Evolutionary conservation across 2,797 vertebrate genomes (phyloP).

Genomic region (Micrastur ruficollis): DNA sequence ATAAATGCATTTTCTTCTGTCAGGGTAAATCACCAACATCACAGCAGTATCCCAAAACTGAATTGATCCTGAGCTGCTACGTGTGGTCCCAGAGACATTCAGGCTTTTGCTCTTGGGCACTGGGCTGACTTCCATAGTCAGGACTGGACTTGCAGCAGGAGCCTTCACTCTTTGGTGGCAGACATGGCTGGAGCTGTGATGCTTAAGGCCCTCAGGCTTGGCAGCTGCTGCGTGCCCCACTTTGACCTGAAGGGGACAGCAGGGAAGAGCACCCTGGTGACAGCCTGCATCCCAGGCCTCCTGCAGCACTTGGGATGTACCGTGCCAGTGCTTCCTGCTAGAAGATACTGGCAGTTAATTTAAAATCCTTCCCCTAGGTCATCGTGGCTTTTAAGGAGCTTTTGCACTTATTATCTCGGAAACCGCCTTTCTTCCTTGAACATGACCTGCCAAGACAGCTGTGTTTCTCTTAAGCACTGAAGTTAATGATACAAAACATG

Average conservation of each 20-base stretch:
- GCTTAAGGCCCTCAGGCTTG: background rate
- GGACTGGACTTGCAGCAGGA: background rate
- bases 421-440: background rate
- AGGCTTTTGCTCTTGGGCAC: background rate
- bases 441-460: constrained; percentile 6
- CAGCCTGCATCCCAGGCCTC: background rate
- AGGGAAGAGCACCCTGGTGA: background rate
- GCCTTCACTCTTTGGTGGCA: background rate
- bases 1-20: background rate
- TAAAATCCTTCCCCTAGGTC: constrained; percentile 8
- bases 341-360: background rate
- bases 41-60: background rate
- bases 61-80: background rate
- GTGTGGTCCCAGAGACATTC: background rate
- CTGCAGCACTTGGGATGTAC: background rate
- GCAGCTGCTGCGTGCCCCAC: background rate
- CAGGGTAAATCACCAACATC: background rate
- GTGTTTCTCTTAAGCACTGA: constrained; percentile 16
- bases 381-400: background rate
- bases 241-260: background rate
- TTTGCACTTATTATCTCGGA: background rate
- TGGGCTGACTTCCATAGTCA: background rate
- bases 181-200: background rate
- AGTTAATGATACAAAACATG: background rate
- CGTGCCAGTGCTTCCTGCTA: background rate